Base-by-base conservation (phyloP, 2,888 invertebrate species). In the Hirtodrosophila confusa region DNA sequence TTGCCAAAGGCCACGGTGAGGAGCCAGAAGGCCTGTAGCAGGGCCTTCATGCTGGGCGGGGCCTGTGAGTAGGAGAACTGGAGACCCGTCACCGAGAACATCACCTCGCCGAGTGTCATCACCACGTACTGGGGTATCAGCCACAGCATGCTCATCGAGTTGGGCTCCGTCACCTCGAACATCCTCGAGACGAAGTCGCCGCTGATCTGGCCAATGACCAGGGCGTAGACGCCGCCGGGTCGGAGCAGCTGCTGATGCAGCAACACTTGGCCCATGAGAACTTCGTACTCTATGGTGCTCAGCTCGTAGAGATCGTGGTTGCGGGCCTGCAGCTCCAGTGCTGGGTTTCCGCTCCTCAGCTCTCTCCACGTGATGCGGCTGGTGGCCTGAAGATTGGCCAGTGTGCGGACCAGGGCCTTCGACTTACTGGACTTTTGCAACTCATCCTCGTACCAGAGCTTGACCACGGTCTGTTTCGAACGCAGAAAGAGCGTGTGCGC, bases 1-100 rank as follows among this genome's bases (percentile, higher is more conserved):
- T 99, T 99, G 36, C 99, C 99, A 88, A 98, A 94, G 0, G 98
- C 97, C 0, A 96, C 96, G 0, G 98, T 98, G 56, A 99, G 91
- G 23, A 98, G 93, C 97, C 98, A 99, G 5, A 95, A 94, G 0
- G 98, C 97, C 90, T 96, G 96, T 41, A 99, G 91, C 0, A 99
- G 95, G 0, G 98, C 96, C 91, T 99, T 99, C 98, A 99, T 98
- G 66, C 94, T 95, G 3, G 77, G 47, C 0, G 95, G 94, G 3
- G 95, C 94, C 93, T 93, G 93, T 0, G 94, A 93, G 86, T 94
- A 95, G 6, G 95, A 93, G 88, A 95, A 95, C 71, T 94, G 93
- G 7, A 95, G 90, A 0, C 95, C 95, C 11, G 95, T 95, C 12
- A 95, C 93, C 0, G 95, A 94, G 83, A 95, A 94, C 92, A 95